Evolutionary conservation across 2,113 vertebrate genomes (phyloP), one percentile per base, ranked within the genome.

Genomic region (Ageneiosus marmoratus): DNA sequence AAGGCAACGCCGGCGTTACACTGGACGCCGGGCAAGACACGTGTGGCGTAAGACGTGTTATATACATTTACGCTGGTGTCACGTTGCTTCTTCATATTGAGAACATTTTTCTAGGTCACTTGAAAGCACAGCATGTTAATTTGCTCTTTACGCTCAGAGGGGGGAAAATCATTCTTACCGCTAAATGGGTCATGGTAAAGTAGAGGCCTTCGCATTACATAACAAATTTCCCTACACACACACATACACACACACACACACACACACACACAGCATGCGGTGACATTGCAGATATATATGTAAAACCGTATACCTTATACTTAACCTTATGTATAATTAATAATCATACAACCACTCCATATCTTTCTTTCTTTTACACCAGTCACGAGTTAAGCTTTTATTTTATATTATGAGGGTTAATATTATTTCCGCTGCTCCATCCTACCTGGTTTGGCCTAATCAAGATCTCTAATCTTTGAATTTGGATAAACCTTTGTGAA

Each of bases 151-250:
- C 88, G 90, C 89, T 89, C 77, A 73, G 77, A 83, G 81, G 83
- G 85, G 83, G 74, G 74, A 74, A 76, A 84, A 82, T 80, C 70
- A 83, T 88, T 81, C 83, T 85, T 78, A 86, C 83, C 86, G 86
- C 86, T 88, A 94, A 94, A 91, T 93, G 89, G 93, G 93, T 92
- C 93, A 93, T 46, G 85, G 70, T 89, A 89, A 89, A 81, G 48
- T 87, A 34, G 74, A 77, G 75, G 79, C 63, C 44, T 60, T 72
- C 9, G 16, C 77, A 65, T 73, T 87, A 83, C 84, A 83, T 63
- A 80, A 83, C 27, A 70, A 83, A 85, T 74, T 83, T 87, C 34
- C 72, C 77, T 46, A n/a, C 29, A 62, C 55, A 58, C n/a, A n/a
- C n/a, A n/a, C n/a, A n/a, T n/a, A n/a, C n/a, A n/a, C n/a, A n/a